Conservation (phyloP, 1,140 invertebrate species). For the Halyomorpha halys region DNA sequence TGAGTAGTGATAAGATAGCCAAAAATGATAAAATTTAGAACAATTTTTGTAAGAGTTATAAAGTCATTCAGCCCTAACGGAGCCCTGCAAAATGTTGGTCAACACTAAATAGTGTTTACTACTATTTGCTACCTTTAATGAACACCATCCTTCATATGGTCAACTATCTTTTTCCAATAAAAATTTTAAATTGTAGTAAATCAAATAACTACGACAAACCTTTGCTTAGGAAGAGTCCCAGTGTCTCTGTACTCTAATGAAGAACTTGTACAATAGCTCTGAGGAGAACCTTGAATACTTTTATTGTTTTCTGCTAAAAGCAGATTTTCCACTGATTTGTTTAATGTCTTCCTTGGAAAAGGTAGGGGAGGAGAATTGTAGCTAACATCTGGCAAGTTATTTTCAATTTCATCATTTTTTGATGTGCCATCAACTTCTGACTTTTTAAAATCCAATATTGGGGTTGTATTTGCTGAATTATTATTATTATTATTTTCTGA, state of each 20-base stretch:
- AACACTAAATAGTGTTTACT: too few species aligned
- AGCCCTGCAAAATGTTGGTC: too few species aligned
- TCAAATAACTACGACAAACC: background rate
- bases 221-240: constrained; percentile 17
- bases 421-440: background rate
- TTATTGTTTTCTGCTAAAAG: background rate
- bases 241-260: constrained; percentile 23
- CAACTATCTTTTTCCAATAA: too few species aligned
- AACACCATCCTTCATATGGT: too few species aligned
- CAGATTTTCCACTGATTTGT: background rate
- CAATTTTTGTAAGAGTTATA: too few species aligned
- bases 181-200: too few species aligned
- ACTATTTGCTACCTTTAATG: too few species aligned
- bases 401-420: background rate
- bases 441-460: background rate
- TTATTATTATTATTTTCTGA: too few species aligned
- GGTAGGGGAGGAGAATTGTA: background rate
- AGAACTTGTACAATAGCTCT: constrained; percentile 21
- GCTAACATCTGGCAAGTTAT: background rate
- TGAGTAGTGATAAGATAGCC: too few species aligned
- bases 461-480: too few species aligned
- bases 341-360: background rate
- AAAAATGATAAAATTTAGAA: too few species aligned
- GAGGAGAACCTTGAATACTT: constrained; percentile 12
- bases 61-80: too few species aligned